Evolutionary conservation across 2,888 invertebrate species (phyloP), one percentile per base, ranked within the genome.

Genomic region (Heteropelma amictum): DNA sequence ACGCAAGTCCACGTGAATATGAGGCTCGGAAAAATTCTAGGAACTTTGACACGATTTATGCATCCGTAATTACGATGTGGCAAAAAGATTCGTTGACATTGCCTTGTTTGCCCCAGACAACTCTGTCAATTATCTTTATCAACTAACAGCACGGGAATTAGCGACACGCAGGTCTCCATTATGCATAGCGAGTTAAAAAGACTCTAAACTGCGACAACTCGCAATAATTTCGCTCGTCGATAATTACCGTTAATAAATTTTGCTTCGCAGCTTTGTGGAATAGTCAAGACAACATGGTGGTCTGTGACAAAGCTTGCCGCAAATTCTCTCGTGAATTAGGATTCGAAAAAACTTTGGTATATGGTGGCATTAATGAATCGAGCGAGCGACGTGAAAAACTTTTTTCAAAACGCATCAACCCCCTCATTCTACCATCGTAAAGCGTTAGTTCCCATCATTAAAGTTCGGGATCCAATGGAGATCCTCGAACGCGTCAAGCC

Each of bases 361-460:
- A 33, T n/a, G 12, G n/a, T 7, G 33, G 45, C 51, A 26, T 35
- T 69, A 64, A 64, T 49, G 67, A 35, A 64, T 69, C 17, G 30
- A 23, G 35, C 23, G 28, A 53, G 60, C 30, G 65, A 51, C 56
- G 58, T n/a, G n/a, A 54, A 30, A 21, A 63, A 47, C 35, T 63
- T 47, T 49, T 28, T 65, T 28, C 45, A 12, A 23, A 60, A 85
- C 83, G 83, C 83, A 85, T 84, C 83, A 82, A 83, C 73, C 78
- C 78, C 77, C 61, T 49, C 63, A 58, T 85, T 81, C 76, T 73
- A 80, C 77, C 71, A 74, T 77, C 65, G 80, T 84, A 82, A 86
- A 86, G 85, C 83, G 85, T 85, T 85, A 83, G 84, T 82, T 81
- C 79, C 81, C 80, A 82, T 83, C 82, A 79, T 81, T 82, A 80